Conservation (phyloP, 2,888 invertebrate genomes). For the Erebia palarica region DNA sequence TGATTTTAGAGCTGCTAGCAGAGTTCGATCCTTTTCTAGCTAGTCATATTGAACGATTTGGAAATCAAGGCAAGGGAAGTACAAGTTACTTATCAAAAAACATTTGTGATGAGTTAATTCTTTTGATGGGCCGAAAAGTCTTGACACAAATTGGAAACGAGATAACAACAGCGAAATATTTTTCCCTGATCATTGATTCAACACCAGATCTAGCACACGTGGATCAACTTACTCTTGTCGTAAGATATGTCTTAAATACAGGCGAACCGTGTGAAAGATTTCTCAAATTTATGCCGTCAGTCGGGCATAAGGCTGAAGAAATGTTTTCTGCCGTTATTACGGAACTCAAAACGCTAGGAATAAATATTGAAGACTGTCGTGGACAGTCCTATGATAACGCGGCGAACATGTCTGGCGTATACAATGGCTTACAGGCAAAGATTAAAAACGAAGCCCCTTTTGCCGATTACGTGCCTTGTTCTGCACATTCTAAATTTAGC, state of each 20-base stretch:
- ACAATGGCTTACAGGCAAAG: not conserved
- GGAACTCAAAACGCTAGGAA: not conserved
- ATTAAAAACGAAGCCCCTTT: not conserved
- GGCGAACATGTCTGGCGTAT: not conserved
- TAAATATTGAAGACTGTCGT: not conserved
- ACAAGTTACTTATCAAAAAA: not conserved
- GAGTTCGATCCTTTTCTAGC: no score
- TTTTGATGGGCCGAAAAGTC: not conserved
- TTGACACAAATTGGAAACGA: not conserved
- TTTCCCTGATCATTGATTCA: constrained; percentile 1
- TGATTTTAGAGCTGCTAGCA: no score
- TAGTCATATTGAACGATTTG: no score
- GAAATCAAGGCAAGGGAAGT: no score
- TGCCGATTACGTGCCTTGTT: no score
- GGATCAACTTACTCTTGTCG: not conserved
- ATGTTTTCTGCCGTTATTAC: not conserved
- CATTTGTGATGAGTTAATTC: not conserved
- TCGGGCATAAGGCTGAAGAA: not conserved
- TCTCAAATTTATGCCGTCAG: not conserved
- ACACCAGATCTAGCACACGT: not conserved
- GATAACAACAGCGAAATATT: not conserved
- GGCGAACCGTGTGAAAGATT: not conserved
- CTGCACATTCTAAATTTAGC: not conserved
- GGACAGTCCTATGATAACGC: not conserved
- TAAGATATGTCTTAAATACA: not conserved